These are phyloP conservation scores for Cyanoramphus novaezelandiae DNA, from an alignment of 2,113 vertebrate genomes.

Conservation along the genomic window DNA sequence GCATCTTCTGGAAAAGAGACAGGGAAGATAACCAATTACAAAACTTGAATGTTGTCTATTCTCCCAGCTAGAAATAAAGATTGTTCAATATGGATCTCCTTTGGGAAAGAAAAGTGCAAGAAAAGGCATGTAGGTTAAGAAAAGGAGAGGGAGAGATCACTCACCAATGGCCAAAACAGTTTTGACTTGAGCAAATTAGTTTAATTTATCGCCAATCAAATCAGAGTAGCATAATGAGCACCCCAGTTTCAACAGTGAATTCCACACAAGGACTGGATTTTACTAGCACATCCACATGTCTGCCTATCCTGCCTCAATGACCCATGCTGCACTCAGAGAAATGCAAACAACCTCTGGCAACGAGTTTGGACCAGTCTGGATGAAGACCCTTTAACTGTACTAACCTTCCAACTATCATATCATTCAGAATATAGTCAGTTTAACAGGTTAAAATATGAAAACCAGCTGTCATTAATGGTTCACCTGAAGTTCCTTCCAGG, in stretches of 20 bases:
- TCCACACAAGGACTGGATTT: not conserved
- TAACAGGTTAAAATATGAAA: not conserved
- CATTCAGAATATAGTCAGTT: not conserved
- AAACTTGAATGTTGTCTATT: constrained; percentile 21
- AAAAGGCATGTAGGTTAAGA: not conserved
- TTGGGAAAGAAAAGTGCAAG: not conserved
- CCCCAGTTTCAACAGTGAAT: not conserved
- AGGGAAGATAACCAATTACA: constrained; percentile 24
- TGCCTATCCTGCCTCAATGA: not conserved
- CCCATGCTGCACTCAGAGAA: not conserved
- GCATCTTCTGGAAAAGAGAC: constrained; percentile 42
- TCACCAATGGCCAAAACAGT: not conserved
- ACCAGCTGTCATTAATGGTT: not conserved
- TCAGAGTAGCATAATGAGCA: not conserved
- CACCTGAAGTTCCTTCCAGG: not conserved
- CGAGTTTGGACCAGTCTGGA: not conserved
- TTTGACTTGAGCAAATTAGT: not conserved
- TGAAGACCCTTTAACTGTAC: not conserved
- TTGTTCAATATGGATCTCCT: constrained; percentile 4
- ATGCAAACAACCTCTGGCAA: not conserved
- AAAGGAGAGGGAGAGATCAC: not conserved
- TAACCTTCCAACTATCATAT: not conserved
- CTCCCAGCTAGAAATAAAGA: constrained; percentile 47
- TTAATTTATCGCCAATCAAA: not conserved
- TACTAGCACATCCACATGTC: not conserved